These are phyloP conservation scores for Corythoichthys intestinalis DNA, from an alignment of 2,113 vertebrate species.

Conservation along the genomic window DNA sequence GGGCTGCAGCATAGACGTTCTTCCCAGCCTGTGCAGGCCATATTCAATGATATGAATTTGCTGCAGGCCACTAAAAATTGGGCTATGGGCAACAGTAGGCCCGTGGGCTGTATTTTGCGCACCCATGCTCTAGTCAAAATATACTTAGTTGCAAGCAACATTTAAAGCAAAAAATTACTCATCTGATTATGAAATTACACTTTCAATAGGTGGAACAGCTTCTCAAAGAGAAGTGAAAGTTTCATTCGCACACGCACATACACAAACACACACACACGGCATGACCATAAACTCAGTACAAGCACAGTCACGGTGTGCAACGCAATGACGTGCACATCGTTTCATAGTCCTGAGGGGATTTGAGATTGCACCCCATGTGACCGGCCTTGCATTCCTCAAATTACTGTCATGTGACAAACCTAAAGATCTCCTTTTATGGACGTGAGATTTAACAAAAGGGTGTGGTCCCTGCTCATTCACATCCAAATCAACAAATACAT, in stretches of 20 bases:
- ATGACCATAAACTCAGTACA: neutral
- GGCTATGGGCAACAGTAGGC: too few relatives aligned
- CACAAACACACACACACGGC: neutral
- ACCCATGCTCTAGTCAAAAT: neutral
- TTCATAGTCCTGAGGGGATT: constrained; percentile 47
- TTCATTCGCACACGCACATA: constrained; percentile 43
- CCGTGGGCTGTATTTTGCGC: too few relatives aligned
- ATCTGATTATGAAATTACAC: constrained; percentile 26
- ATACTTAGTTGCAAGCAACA: neutral
- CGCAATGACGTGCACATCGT: constrained; percentile 9
- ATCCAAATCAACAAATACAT: constrained; percentile 38
- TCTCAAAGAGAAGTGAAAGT: constrained; percentile 67
- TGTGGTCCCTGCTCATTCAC: constrained; percentile 56
- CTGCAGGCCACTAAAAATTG: too few relatives aligned
- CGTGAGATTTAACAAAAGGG: constrained; percentile 63
- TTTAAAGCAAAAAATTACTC: constrained; percentile 1
- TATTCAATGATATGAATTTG: too few relatives aligned
- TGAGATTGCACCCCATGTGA: constrained; percentile 73
- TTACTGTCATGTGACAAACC: constrained; percentile 78
- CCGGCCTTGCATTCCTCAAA: constrained; percentile 73
- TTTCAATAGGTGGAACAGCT: constrained; percentile 21
- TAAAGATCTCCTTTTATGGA: constrained; percentile 83
- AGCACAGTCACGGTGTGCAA: neutral
- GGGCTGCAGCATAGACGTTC: too few relatives aligned
- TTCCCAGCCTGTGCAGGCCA: too few relatives aligned